Conservation (phyloP, 1,140 invertebrate species). For the Diploscapter pachys region DNA sequence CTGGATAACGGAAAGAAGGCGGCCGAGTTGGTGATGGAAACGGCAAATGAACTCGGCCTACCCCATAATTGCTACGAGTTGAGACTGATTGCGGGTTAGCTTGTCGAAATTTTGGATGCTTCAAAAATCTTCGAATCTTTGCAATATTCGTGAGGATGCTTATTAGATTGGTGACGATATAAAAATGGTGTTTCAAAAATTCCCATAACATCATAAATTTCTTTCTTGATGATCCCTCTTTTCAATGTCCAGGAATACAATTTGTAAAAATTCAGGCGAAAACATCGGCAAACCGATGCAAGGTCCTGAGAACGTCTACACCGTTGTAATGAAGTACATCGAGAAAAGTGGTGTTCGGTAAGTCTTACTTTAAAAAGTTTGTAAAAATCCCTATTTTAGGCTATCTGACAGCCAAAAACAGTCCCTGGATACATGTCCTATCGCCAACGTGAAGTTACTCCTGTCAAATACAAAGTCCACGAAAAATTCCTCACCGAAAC, state of each 20-base stretch:
- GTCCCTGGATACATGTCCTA: slow-evolving; percentile 32
- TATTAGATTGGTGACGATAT: too few relatives aligned
- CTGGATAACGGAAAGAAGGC: slow-evolving; percentile 32
- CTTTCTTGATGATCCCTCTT: background rate
- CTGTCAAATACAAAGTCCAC: slow-evolving; percentile 25
- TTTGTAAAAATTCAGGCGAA: slow-evolving; percentile 4
- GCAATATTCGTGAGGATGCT: too few relatives aligned
- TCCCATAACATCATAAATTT: background rate
- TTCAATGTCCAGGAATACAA: background rate
- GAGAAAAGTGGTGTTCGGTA: slow-evolving; percentile 27
- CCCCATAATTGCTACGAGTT: slow-evolving; percentile 27
- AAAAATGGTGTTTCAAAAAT: background rate
- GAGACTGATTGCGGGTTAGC: slow-evolving; percentile 21
- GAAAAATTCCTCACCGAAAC: slow-evolving; percentile 20
- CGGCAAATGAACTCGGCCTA: slow-evolving; percentile 22
- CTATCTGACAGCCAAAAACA: slow-evolving; percentile 31
- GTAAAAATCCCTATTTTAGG: slow-evolving; percentile 1
- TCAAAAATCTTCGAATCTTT: too few relatives aligned
- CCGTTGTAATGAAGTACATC: slow-evolving; percentile 36
- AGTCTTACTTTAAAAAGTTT: background rate
- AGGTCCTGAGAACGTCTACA: slow-evolving; percentile 38
- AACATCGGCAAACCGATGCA: slow-evolving; percentile 17
- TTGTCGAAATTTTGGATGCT: background rate
- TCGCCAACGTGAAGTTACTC: slow-evolving; percentile 26
- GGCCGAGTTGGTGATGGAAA: slow-evolving; percentile 30